Percentiles rank a stretch among this genome's conserved stretches.
Evolutionary conservation across 2,888 invertebrate genomes (phyloP).

Genomic region (Callosobruchus maculatus): DNA sequence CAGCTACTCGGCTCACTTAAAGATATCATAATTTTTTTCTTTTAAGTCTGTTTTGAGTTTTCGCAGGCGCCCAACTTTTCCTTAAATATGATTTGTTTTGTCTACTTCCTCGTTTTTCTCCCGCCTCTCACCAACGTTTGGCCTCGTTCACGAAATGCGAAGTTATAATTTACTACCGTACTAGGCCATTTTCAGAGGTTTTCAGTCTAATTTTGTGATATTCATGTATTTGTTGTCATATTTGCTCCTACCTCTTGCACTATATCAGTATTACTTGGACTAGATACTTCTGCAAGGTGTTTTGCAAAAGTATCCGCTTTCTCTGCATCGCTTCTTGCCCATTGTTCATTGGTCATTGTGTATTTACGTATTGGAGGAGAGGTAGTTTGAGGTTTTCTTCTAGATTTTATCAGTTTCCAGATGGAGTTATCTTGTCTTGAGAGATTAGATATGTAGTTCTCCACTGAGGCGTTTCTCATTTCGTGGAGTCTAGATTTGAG

Average conservation of each 20-base stretch:
- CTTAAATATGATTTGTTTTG: constrained; percentile 26
- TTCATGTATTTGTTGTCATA: neutral
- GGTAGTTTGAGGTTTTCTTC: too few relatives aligned
- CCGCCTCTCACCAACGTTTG: neutral
- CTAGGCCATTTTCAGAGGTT: neutral
- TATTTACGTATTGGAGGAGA: too few relatives aligned
- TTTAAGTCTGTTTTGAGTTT: constrained; percentile 24
- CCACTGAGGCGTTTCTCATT: too few relatives aligned
- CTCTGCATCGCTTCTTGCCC: too few relatives aligned
- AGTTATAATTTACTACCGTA: neutral
- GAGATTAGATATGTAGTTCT: too few relatives aligned
- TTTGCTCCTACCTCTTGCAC: neutral
- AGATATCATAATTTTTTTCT: constrained; percentile 32
- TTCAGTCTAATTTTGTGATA: neutral
- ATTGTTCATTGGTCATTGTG: too few relatives aligned
- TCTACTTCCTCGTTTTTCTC: constrained; percentile 13
- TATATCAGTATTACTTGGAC: too few relatives aligned
- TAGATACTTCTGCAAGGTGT: too few relatives aligned
- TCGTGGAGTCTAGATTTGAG: too few relatives aligned
- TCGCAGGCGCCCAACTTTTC: constrained; percentile 26
- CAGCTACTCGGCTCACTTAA: constrained; percentile 28
- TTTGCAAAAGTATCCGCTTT: too few relatives aligned
- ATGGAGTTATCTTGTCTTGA: too few relatives aligned
- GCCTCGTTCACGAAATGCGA: neutral
- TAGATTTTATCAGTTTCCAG: too few relatives aligned